These are phyloP conservation scores for Drosophila bocqueti DNA, from an alignment of 1,140 invertebrate species.

Conservation along the genomic window DNA sequence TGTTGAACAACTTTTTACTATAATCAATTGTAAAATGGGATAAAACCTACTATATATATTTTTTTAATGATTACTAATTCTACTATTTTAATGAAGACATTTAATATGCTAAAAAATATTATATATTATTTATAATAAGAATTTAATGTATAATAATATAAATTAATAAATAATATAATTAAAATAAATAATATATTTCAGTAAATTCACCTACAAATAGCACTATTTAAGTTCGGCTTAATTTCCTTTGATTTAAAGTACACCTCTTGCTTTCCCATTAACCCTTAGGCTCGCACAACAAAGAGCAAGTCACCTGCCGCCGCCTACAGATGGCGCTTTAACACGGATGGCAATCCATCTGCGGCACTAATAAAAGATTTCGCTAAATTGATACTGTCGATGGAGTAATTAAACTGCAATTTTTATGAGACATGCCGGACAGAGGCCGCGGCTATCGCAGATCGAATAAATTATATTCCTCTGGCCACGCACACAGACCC, in stretches of 20 bases:
- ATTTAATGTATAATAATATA: background rate
- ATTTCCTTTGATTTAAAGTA: no score
- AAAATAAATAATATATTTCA: no score
- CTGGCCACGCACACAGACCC: conserved; percentile 39
- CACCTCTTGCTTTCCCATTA: background rate
- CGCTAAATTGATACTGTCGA: conserved; percentile 85
- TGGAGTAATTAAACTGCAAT: conserved; percentile 85
- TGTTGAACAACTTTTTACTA: no score
- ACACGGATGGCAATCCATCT: conserved; percentile 83
- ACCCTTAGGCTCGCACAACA: conserved; percentile 1
- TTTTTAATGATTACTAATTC: background rate
- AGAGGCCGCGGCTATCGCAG: conserved; percentile 80
- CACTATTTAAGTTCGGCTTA: background rate
- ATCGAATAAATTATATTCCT: conserved; percentile 84
- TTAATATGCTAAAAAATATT: background rate
- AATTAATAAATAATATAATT: background rate
- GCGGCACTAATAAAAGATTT: conserved; percentile 81
- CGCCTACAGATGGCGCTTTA: conserved; percentile 80
- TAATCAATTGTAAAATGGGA: no score
- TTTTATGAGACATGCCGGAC: conserved; percentile 85
- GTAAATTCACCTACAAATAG: background rate
- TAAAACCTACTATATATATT: no score
- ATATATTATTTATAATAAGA: background rate
- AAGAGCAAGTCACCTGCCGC: conserved; percentile 54
- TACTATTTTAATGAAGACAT: background rate